Evolutionary conservation across 2,113 vertebrate genomes (phyloP), one percentile per base, ranked within the genome.

Genomic region (Tragelaphus imberbis): DNA sequence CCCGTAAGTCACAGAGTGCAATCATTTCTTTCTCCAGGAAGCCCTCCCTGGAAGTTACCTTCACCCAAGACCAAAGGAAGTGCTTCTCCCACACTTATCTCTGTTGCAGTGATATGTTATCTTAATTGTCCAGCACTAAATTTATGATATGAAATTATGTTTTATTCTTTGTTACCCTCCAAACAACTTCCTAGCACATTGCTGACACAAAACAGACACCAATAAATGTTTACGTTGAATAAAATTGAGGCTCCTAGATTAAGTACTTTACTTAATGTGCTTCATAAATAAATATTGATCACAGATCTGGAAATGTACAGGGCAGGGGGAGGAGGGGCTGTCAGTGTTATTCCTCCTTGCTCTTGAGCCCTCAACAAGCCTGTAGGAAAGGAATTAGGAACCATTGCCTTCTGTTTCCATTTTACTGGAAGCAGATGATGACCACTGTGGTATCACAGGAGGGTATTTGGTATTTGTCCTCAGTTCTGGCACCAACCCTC

Each of bases 1-100:
- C 33, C 68, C 0, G 0, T n/a, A 5, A 86, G 40, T 84, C 36
- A 13, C 44, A 21, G 25, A 33, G 14, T 1, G 3, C 2, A 12
- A 33, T 3, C 53, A 44, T 12, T 36, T 6, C 36, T 90, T 51
- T 11, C n/a, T 81, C 61, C 30, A 55, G 25, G 53, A 86, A 53
- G 19, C 28, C 6, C 49, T 30, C n/a, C 12, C 33, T 28, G 30
- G 75, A 36, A 49, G n/a, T 56, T 7, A 75, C 15, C 61, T 53
- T 28, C 15, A 33, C 10, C 75, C 63, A 56, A 7, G 47, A 6
- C 14, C 10, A 0, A 14, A 16, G 4, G 16, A 53, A 55, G 7
- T 30, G 1, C 10, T 14, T 49, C 49, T 65, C 56, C 51, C 25
- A 13, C 36, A 21, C 12, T 55, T 30, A 9, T 6, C 27, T 61